Base-by-base conservation (phyloP, 2,797 vertebrate species). In the Meriones psammophilus region DNA sequence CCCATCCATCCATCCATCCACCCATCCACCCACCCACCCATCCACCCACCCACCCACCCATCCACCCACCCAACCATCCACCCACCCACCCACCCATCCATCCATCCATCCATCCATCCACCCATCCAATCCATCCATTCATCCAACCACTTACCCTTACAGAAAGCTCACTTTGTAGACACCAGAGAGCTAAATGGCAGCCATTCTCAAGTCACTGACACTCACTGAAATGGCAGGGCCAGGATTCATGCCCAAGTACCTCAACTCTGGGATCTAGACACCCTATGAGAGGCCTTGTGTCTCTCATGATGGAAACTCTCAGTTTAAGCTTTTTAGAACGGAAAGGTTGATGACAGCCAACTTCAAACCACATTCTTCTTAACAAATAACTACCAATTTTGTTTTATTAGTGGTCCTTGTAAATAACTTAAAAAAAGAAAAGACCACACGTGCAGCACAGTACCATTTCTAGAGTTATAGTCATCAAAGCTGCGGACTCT, bases 321-420 rank as follows among this genome's bases (percentile, higher is more conserved):
- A 39, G 39, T 39, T 39, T 39, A 39, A 39, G 39, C 39, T 39
- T 39, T 39, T 39, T 39, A 39, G 39, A 39, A 39, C 39, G 39
- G 39, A 39, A 39, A 92, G 68, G 14, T 8, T 28, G 54, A 73
- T 78, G 88, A 14, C 42, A 39, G 69, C 50, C 50, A 90, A 42
- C 39, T 77, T 89, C 58, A 64, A 73, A 88, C 91, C 54, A 42
- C 26, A 28, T 54, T 88, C 56, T 88, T 86, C 64, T 28, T 78
- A 88, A 92, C 15, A 33, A 81, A 94, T 2, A 85, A n/a, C 22
- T 50, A 54, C 18, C 77, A 64, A n/a, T 91, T 64, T 79, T 92
- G 26, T 68, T 71, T 54, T 26, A 88, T 20, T n/a, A 66, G 42
- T 79, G 68, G 78, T 42, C 46, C 92, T 60, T 73, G 85, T 50